Percentiles rank a stretch among this genome's conserved stretches.
phyloP scores from a whole-genome alignment of 2,888 invertebrate species.

The Phalangium opilio region DNA sequence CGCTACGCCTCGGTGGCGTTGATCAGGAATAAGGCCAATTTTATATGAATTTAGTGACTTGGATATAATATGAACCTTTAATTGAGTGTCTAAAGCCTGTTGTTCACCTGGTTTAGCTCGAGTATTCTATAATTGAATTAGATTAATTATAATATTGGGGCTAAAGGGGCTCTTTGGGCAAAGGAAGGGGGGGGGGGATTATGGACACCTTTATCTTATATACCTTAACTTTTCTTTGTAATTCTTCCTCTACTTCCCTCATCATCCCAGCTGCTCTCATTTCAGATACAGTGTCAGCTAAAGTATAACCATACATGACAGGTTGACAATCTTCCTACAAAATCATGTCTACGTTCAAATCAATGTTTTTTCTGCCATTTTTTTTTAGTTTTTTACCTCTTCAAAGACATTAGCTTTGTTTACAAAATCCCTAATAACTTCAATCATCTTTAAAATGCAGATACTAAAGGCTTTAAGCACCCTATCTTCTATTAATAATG shows the following conservation, averaged over 20 bases:
- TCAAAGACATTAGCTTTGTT: constrained; percentile 33
- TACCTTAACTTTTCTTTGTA: constrained; percentile 28
- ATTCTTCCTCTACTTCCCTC: constrained; percentile 78
- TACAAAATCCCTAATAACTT: constrained; percentile 73
- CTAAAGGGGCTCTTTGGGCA: no score
- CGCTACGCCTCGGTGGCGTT: no score
- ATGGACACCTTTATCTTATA: no score
- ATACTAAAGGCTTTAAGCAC: constrained; percentile 70
- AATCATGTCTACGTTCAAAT: no score
- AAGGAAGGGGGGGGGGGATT: no score
- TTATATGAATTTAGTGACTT: not conserved
- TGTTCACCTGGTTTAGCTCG: constrained; percentile 33
- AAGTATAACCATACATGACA: constrained; percentile 72
- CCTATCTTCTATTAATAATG: constrained; percentile 64
- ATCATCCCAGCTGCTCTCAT: constrained; percentile 63
- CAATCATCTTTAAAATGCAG: constrained; percentile 72
- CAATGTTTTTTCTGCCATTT: not conserved
- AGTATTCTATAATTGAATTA: no score
- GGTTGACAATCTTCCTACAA: constrained; percentile 93
- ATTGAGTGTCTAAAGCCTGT: constrained; percentile 31
- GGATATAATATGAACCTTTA: constrained; percentile 8
- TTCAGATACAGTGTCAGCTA: constrained; percentile 66
- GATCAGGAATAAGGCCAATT: not conserved
- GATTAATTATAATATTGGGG: no score
- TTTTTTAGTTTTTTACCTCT: constrained; percentile 39